A percentile compares a stretch with the other conserved stretches of the same genome.
phyloP scores from a whole-genome alignment of 2,888 invertebrate genomes.

The Disparrhopalites patrizii region DNA sequence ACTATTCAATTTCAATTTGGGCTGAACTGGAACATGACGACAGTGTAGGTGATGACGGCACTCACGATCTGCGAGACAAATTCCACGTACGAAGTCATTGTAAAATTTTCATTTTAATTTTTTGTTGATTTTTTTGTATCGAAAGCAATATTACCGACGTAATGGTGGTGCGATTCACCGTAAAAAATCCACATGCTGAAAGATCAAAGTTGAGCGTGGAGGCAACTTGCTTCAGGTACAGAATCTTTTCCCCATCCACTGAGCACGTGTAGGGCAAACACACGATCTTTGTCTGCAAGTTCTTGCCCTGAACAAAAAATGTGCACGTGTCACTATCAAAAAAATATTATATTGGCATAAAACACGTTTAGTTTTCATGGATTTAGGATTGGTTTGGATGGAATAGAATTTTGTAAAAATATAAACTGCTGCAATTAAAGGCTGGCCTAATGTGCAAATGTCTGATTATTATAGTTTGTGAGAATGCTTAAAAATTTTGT shows the following conservation, averaged over 20 bases:
- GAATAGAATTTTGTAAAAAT: too few species aligned
- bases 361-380: too few species aligned
- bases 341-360: too few species aligned
- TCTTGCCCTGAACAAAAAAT: background rate
- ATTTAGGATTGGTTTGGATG: too few species aligned
- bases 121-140: too few species aligned
- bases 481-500: too few species aligned
- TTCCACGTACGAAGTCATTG: background rate
- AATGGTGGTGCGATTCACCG: background rate
- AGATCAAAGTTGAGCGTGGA: background rate
- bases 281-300: background rate
- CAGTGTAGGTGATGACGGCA: conserved; percentile 5
- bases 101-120: too few species aligned
- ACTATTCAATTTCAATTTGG: too few species aligned
- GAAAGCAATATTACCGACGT: background rate
- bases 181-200: background rate
- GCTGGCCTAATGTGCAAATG: too few species aligned
- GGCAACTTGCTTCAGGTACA: background rate
- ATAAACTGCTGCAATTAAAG: too few species aligned
- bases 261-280: background rate
- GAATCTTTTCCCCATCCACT: background rate
- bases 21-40: background rate
- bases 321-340: too few species aligned
- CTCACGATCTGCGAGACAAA: background rate
- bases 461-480: too few species aligned